phyloP scores from a whole-genome alignment of 2,797 vertebrate genomes.

The Xiphophorus birchmanni region DNA sequence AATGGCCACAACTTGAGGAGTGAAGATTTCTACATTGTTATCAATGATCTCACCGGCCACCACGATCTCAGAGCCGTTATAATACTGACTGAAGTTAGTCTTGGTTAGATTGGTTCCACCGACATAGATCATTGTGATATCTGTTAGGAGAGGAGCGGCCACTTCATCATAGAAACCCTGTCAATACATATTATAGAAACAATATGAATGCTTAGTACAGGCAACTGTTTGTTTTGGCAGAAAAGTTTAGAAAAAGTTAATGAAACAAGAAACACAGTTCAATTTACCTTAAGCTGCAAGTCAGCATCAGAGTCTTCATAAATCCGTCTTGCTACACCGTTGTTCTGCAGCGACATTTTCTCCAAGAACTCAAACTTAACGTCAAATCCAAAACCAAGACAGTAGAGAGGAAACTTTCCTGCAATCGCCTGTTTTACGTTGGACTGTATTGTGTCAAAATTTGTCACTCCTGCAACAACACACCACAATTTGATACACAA shows the following conservation, averaged over 20 bases:
- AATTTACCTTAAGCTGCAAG: conserved; percentile 88
- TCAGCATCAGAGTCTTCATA: conserved; percentile 90
- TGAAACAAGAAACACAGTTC: background rate
- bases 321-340: conserved; percentile 87
- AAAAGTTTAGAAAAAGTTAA: background rate
- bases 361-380: conserved; percentile 91
- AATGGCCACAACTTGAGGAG: conserved; percentile 14
- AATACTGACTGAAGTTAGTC: conserved; percentile 81
- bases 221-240: background rate
- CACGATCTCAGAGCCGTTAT: conserved; percentile 16
- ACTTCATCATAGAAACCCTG: conserved; percentile 87
- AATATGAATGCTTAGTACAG: background rate
- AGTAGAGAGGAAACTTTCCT: conserved; percentile 86
- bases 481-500: background rate
- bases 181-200: background rate
- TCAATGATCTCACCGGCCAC: conserved; percentile 5
- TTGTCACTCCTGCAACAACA: conserved; percentile 78
- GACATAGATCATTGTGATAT: conserved; percentile 77
- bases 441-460: conserved; percentile 75
- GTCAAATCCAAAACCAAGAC: conserved; percentile 91
- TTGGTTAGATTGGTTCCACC: conserved; percentile 78
- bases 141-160: conserved; percentile 79
- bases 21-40: conserved; percentile 6
- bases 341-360: conserved; percentile 88
- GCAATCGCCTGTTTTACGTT: conserved; percentile 80